A percentile compares a stretch with the other conserved stretches of the same genome.
These are phyloP conservation scores for Prolemur simus DNA, from an alignment of 2,113 vertebrate species.

Conservation along the genomic window DNA sequence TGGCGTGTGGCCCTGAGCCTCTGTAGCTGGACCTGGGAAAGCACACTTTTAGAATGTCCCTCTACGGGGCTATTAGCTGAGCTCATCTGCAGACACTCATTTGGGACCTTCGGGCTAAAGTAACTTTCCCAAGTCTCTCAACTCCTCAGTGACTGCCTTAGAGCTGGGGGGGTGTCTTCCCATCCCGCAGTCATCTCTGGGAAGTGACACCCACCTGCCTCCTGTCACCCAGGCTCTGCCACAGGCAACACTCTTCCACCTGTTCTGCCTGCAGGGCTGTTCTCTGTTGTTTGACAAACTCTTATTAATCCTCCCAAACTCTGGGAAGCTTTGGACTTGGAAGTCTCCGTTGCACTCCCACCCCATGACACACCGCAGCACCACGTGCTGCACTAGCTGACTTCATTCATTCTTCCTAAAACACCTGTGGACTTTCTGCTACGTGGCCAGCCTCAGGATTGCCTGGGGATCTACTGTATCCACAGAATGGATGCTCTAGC, in stretches of 20 bases:
- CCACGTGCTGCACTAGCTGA: accelerated
- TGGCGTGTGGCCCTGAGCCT: not conserved
- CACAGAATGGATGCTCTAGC: too few relatives aligned
- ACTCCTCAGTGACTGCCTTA: accelerated
- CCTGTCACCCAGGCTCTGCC: accelerated
- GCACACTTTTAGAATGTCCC: not conserved
- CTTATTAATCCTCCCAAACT: not conserved
- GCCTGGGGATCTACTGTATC: not conserved
- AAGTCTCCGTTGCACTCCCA: accelerated
- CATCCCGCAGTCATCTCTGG: accelerated
- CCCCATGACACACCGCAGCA: accelerated
- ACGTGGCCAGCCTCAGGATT: not conserved
- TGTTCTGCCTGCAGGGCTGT: accelerated
- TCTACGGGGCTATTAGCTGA: not conserved
- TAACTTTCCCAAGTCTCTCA: not conserved
- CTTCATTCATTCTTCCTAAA: accelerated
- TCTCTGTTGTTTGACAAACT: not conserved
- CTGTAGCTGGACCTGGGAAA: not conserved
- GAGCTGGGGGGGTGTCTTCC: not conserved
- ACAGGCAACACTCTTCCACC: not conserved
- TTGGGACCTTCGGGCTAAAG: not conserved
- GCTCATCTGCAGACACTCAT: accelerated
- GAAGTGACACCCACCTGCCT: too few relatives aligned
- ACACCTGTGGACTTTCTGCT: not conserved
- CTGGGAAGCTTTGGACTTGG: too few relatives aligned